Evolutionary conservation across 2,888 invertebrate genomes (phyloP).

Genomic region (Lumbricus terrestris): DNA sequence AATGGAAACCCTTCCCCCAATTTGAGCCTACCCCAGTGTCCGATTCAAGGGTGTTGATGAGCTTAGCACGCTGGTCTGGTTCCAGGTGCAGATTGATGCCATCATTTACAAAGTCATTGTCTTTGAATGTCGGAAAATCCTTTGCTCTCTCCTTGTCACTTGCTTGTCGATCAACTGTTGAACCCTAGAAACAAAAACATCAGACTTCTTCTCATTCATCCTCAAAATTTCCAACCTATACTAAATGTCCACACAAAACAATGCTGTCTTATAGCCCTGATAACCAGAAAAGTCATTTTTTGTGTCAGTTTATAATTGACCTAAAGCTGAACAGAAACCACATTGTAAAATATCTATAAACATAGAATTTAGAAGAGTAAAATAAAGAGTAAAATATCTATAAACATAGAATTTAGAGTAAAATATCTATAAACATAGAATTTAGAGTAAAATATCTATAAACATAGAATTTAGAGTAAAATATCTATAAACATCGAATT

Average conservation of each 20-base stretch:
- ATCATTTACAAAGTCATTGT: conserved; percentile 89
- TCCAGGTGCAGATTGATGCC: neutral
- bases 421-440: neutral
- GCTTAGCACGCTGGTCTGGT: neutral
- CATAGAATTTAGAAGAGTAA: neutral
- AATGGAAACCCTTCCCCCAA: neutral
- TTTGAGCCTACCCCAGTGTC: conserved; percentile 17
- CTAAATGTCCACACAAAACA: too few relatives aligned
- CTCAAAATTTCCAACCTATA: neutral
- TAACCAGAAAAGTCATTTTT: too few relatives aligned
- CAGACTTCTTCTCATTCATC: neutral
- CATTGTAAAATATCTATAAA: neutral
- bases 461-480: neutral
- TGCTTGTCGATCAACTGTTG: conserved; percentile 97
- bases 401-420: neutral
- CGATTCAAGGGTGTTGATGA: conserved; percentile 6
- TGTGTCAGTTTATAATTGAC: neutral
- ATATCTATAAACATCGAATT: neutral
- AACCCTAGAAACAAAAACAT: conserved; percentile 66
- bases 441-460: neutral
- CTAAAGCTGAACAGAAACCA: too few relatives aligned
- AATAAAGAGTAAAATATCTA: too few relatives aligned
- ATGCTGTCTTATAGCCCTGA: neutral
- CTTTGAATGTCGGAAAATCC: conserved; percentile 92
- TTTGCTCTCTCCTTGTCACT: conserved; percentile 95